Evolutionary conservation across 2,888 invertebrate genomes (phyloP).

Genomic region (Ecliptopera silaceata): DNA sequence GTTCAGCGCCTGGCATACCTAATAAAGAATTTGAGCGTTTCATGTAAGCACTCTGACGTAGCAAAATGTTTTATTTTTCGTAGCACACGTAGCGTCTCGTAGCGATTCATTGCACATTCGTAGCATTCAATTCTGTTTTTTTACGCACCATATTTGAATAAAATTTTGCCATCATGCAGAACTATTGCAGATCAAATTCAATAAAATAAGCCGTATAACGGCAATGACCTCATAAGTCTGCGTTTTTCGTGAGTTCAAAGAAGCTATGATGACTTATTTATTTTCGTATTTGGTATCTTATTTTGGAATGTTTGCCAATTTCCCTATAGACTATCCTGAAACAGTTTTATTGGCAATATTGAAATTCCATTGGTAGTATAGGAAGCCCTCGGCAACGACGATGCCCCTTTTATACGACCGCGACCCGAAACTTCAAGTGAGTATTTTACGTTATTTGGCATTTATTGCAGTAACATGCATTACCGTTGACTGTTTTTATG

Average conservation of each 20-base stretch:
- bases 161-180: too few relatives aligned
- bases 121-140: neutral
- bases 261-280: constrained; percentile 8
- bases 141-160: too few relatives aligned
- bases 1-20: too few relatives aligned
- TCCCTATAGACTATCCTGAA: constrained; percentile 1
- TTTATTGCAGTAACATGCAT: neutral
- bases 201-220: neutral
- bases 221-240: constrained; percentile 1
- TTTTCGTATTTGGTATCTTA: constrained; percentile 1
- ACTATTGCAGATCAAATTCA: too few relatives aligned
- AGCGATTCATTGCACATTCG: constrained; percentile 7
- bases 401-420: neutral
- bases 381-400: neutral
- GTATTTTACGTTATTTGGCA: neutral
- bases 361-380: constrained; percentile 5
- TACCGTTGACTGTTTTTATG: neutral
- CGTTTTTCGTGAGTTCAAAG: constrained; percentile 4
- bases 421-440: neutral
- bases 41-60: too few relatives aligned
- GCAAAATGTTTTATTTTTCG: neutral
- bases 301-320: constrained; percentile 14
- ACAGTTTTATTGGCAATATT: constrained; percentile 13
- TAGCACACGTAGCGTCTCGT: neutral
- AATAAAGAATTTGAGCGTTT: too few relatives aligned